Evolutionary conservation across 2,113 vertebrate genomes (phyloP).

Genomic region (Columba livia): DNA sequence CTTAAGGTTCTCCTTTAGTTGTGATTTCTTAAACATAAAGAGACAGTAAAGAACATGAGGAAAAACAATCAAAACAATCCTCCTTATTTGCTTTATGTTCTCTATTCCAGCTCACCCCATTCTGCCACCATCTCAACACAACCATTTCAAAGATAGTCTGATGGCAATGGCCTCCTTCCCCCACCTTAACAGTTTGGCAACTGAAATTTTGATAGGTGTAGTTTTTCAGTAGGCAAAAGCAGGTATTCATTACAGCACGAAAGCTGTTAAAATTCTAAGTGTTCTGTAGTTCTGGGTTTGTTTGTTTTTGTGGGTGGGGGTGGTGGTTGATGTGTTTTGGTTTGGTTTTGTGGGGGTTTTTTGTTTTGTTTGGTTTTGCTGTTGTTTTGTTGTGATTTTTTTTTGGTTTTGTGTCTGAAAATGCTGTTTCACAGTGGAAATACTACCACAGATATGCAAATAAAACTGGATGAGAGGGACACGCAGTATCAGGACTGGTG

Average conservation of each 20-base stretch:
- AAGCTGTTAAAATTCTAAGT: not conserved
- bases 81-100: not conserved
- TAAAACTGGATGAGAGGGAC: not conserved
- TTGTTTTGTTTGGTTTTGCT: too few species aligned
- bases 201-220: not conserved
- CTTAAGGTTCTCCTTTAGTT: not conserved
- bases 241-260: not conserved
- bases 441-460: not conserved
- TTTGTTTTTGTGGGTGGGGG: too few species aligned
- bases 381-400: too few species aligned
- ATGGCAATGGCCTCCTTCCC: not conserved
- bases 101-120: not conserved
- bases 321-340: too few species aligned
- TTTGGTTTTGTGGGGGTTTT: too few species aligned
- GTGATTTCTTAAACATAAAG: not conserved
- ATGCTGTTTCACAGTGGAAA: not conserved
- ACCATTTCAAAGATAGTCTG: not conserved
- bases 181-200: not conserved
- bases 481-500: not conserved
- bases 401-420: not conserved
- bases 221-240: not conserved
- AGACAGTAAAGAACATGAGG: not conserved
- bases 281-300: too few species aligned
- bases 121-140: not conserved
- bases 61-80: not conserved